Base-by-base conservation (phyloP, 2,113 vertebrate species). In the Callorhinus ursinus region DNA sequence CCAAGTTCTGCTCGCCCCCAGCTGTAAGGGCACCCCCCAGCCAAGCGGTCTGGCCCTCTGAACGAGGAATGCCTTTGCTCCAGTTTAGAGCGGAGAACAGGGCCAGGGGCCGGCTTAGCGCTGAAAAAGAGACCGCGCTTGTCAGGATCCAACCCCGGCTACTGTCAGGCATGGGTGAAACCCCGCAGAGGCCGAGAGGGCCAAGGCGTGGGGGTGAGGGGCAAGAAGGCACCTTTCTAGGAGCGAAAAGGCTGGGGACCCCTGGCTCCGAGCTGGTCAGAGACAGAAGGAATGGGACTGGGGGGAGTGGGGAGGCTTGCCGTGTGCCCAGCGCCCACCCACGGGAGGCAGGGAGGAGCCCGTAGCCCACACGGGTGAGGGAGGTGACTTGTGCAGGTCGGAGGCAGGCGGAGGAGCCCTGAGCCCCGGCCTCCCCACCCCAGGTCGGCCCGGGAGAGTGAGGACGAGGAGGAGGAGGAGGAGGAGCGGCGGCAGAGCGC, bases 391-490 rank as follows among this genome's bases (percentile, higher is more conserved):
- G 6, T n/a, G 3, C n/a, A 4, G 65, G 51, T 46, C 28, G 18
- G 18, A 61, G 51, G 51, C 39, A 8, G 31, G 7, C 5, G 19
- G 55, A 72, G 46, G 46, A 0, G 1, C 39, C n/a, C 51, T 89
- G 69, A 97, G 26, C 21, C 33, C 2, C 0, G 1, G 3, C 16
- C 33, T 21, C 26, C n/a, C 69, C 55, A 9, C 24, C 46, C 85
- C 76, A 99, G 99, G 98, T 99, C 98, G 0, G 99, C 99, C 88
- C 98, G 99, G 96, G 99, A 99, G 98, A 99, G 99, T 0, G 97
- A 98, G 39, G 98, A 98, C 0, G 97, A 98, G 77, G 99, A 99
- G 0, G 99, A 99, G 0, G 99, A 99, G 7, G 99, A 99, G 0
- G 99, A 99, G 0, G 99, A 99, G 0, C 99, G 99, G 0, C 99